Evolutionary conservation across 2,888 invertebrate species (phyloP), one percentile per base, ranked within the genome.

Genomic region (Acrocera orbiculus): DNA sequence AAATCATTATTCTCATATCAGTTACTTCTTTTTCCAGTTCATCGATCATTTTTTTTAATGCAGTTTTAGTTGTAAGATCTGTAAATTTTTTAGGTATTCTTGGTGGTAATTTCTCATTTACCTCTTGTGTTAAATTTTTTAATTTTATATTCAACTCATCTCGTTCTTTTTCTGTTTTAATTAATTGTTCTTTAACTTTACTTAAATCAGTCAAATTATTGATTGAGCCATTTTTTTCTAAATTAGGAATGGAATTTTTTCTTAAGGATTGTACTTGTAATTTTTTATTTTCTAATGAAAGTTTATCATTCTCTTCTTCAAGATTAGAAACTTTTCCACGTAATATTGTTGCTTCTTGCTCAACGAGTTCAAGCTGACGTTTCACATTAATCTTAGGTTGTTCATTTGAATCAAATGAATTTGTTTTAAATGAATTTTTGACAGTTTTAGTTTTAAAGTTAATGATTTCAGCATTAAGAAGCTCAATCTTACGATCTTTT

Each of bases 11-110:
- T 32, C 60, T 48, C 52, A 59, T 50, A 36, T 58, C 55, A 17
- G 77, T 74, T 43, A 87, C 77, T 66, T 92, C 89, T 50, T 71
- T 79, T 59, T 89, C 89, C 44, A 89, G 63, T 42, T 90, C 87
- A 37, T 80, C 77, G 3, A 89, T 75, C 75, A 85, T 81, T 48
- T 73, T 81, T 46, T 53, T 82, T 47, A 86, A 60, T 30, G 53
- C 54, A 35, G 53, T 52, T 43, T 58, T 58, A 0, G 58, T 57
- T 14, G 58, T 58, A 11, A 58, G 58, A 48, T 82, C 81, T 6
- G 76, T 76, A 7, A 75, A 66, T 48, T 75, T 76, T 50, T 80
- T 80, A 4, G 77, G 70, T n/a, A 68, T 68, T 44, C 80, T 66
- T 16, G 71, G 68, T 44, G 74, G 77, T 45, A 76, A 69, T 19